These are phyloP conservation scores for Andrena hattorfiana DNA, from an alignment of 2,888 invertebrate species.

Conservation along the genomic window DNA sequence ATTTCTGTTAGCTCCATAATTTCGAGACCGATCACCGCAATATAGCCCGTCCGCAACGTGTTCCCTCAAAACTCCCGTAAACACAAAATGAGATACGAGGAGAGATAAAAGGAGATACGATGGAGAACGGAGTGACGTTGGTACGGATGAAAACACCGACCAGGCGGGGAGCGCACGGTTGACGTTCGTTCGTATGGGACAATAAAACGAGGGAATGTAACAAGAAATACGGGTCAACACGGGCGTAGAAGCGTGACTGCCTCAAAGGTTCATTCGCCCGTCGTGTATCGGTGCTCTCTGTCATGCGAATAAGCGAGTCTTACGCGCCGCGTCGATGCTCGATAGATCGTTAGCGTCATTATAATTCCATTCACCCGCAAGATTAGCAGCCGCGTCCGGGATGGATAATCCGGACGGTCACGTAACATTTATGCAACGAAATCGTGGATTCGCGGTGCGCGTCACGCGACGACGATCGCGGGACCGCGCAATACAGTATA, in stretches of 20 bases:
- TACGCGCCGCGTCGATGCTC: background rate
- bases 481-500: background rate
- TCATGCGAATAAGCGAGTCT: conserved; percentile 1
- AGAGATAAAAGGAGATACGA: background rate
- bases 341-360: conserved; percentile 6
- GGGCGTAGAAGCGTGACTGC: background rate
- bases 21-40: too few relatives aligned
- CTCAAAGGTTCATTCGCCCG: conserved; percentile 16
- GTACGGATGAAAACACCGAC: conserved; percentile 23
- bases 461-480: conserved; percentile 33
- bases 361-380: conserved; percentile 25
- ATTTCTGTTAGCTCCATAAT: too few relatives aligned
- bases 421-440: conserved; percentile 32
- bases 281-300: background rate
- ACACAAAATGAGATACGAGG: background rate
- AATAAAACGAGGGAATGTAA: conserved; percentile 27
- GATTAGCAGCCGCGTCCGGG: background rate
- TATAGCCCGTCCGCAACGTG: too few relatives aligned
- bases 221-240: conserved; percentile 22
- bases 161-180: background rate
- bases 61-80: too few relatives aligned
- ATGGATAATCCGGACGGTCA: conserved; percentile 13
- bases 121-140: background rate
- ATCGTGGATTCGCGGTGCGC: conserved; percentile 4
- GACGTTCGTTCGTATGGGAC: conserved; percentile 1